Evolutionary conservation across 2,797 vertebrate species (phyloP), one percentile per base, ranked within the genome.

Genomic region (Typhlichthys eigenmanni): DNA sequence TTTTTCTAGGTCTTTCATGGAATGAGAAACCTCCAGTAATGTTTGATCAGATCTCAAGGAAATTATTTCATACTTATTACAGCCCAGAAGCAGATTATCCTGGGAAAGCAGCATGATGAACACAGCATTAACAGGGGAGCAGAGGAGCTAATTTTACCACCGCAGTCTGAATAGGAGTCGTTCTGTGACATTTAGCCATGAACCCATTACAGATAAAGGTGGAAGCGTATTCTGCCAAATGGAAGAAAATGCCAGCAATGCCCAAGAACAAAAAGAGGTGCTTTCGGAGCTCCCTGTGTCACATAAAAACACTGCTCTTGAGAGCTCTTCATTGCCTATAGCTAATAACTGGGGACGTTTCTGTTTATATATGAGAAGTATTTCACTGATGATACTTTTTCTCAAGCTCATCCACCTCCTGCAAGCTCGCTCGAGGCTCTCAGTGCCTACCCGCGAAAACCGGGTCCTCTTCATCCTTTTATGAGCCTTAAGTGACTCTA

Each of bases 11-110:
- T 74, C 45, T 88, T 88, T 85, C 64, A 71, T 58, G 54, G 62
- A 76, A 70, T 69, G 71, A 86, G 81, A 78, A 70, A 75, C 86
- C 81, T 78, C 76, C 10, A 78, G 87, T 77, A 56, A 73, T 67
- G 70, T 83, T 85, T 84, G 78, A 89, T 87, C 79, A 76, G 78
- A 78, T 68, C 75, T 79, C 83, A 87, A 80, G 82, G 49, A 88
- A 86, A 90, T 89, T 72, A 88, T 88, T 89, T 88, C 76, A 72
- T 78, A 84, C 65, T 87, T 76, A 75, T 69, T 85, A 85, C 64
- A 73, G 72, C 59, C 69, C 74, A 76, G 75, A 88, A 88, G 87
- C 74, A 84, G 84, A 81, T 90, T 81, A 89, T 74, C 58, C 66
- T 71, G 81, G 84, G 80, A 89, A 87, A 89, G 87, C 64, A 82